phyloP scores from a whole-genome alignment of 2,888 invertebrate genomes.

The Acrobasis suavella region DNA sequence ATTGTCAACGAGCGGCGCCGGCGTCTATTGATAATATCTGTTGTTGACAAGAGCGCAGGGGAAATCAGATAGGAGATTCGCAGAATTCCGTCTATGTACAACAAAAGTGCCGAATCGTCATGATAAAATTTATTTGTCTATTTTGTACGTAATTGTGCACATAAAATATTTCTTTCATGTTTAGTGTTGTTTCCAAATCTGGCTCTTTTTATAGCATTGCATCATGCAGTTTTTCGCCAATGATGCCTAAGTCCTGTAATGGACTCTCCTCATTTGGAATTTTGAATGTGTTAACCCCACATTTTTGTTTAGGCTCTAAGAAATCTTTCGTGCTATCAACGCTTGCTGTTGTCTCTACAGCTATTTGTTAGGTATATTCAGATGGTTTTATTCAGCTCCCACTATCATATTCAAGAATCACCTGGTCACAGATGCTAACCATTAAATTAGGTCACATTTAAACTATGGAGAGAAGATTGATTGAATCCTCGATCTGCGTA shows the following conservation, averaged over 20 bases:
- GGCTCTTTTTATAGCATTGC: background rate
- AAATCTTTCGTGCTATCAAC: background rate
- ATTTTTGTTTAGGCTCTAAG: background rate
- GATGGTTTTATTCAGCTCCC: background rate
- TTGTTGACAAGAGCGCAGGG: conserved; percentile 12
- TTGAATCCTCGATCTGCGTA: no score
- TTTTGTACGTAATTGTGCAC: background rate
- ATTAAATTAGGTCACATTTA: background rate
- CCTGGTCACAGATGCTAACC: background rate
- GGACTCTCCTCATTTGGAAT: background rate
- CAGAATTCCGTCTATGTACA: conserved; percentile 5
- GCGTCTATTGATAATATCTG: conserved; percentile 37
- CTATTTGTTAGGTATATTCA: background rate
- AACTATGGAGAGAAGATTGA: no score
- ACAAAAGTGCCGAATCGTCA: conserved; percentile 4
- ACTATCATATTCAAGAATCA: background rate
- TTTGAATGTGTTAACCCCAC: background rate
- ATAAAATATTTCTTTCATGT: background rate
- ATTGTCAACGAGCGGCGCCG: conserved; percentile 38
- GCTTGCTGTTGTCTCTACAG: background rate
- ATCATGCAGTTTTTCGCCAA: no score
- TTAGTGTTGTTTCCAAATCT: background rate
- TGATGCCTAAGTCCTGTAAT: background rate
- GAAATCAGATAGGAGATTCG: conserved; percentile 21
- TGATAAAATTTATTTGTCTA: conserved; percentile 8